Evolutionary conservation across 2,888 invertebrate species (phyloP).

Genomic region (Patella caerulea): DNA sequence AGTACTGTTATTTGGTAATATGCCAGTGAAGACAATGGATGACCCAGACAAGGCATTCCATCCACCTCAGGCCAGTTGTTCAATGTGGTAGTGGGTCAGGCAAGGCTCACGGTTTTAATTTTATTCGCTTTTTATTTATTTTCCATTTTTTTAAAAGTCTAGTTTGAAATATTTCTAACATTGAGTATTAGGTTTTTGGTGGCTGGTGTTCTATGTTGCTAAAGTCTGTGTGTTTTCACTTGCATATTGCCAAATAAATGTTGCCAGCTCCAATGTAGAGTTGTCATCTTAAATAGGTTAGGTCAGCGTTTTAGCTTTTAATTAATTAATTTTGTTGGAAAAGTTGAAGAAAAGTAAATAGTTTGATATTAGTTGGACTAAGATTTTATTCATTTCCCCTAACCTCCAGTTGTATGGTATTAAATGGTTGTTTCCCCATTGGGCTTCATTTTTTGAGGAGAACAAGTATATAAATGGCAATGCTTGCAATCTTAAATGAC

Average conservation of each 20-base stretch:
- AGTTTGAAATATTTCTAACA: too few relatives aligned
- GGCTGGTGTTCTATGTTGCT: constrained; percentile 9
- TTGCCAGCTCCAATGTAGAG: not conserved
- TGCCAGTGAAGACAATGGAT: constrained; percentile 36
- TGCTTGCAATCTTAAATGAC: too few relatives aligned
- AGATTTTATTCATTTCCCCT: too few relatives aligned
- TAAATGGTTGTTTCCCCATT: too few relatives aligned
- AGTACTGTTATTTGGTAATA: constrained; percentile 38
- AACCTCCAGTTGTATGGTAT: too few relatives aligned
- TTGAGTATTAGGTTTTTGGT: not conserved
- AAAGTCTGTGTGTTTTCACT: constrained; percentile 5
- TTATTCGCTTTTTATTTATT: constrained; percentile 16
- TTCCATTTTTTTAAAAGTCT: constrained; percentile 11
- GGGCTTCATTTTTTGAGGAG: too few relatives aligned
- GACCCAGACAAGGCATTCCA: constrained; percentile 9
- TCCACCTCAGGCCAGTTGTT: not conserved
- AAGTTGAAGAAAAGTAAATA: too few relatives aligned
- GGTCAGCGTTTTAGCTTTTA: too few relatives aligned
- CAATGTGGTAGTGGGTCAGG: constrained; percentile 25
- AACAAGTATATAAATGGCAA: too few relatives aligned
- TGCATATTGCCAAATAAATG: constrained; percentile 8
- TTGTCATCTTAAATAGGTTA: too few relatives aligned
- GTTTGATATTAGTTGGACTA: too few relatives aligned
- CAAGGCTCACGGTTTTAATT: constrained; percentile 15
- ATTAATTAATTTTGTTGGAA: too few relatives aligned